Base-by-base conservation (phyloP, 2,888 invertebrate genomes). In the Drosophila formosana region DNA sequence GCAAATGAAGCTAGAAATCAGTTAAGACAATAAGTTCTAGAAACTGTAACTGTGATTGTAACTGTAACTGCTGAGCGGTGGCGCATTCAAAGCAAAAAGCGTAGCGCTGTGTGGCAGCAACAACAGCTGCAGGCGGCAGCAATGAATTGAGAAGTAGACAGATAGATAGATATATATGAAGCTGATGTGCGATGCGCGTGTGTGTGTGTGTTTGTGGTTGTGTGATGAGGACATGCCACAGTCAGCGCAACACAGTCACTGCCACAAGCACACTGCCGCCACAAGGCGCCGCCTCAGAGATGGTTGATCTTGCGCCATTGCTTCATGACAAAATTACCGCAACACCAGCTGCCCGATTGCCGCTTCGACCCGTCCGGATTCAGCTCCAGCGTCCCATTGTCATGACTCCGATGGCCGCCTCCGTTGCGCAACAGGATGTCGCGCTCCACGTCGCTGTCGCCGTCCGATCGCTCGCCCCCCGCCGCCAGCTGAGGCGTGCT, bases 281-380 rank as follows among this genome's bases (percentile, higher is more conserved):
- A 45, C 25, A 51, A 28, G 18, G 30, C 66, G 6, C 32, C 39
- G 76, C 87, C 90, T 91, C 91, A 95, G 93, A 95, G 95, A 93
- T 95, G 95, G 91, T 96, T 95, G 60, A 96, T 95, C 93, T 95
- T 95, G 85, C 95, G 95, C 93, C 96, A 94, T 84, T 96, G 96
- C 92, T 95, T 95, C 91, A 94, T 93, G 76, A 96, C 96, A 93
- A 96, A 95, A 81, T 95, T 95, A 91, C 96, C 96, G 92, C 96
- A 96, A 92, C 96, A 96, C 96, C 96, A 96, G 72, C 92, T 92
- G 66, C 92, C 92, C 73, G 92, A 92, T 75, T 92, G 91, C 64
- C 92, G 82, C 73, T 91, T 83, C 11, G 71, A 72, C 5, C 81
- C 83, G 56, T 83, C 83, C 68, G 83, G 74, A 80, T 91, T 70